Base-by-base conservation (phyloP, 2,888 invertebrate genomes). In the Thera britannica region DNA sequence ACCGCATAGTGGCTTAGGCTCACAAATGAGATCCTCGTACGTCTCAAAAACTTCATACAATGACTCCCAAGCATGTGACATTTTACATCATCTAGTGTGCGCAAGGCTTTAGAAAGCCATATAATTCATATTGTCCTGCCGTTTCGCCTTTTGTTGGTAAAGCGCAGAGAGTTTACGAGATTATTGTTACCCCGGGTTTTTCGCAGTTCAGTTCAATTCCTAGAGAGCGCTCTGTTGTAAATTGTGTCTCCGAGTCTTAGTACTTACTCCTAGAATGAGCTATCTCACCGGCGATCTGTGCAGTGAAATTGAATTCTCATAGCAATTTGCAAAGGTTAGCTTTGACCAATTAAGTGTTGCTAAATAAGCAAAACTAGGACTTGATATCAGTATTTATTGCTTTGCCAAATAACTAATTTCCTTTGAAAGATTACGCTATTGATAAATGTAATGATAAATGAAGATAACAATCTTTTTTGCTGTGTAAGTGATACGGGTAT, bases 331-430 rank as follows among this genome's bases (percentile, higher is more conserved):
- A 78, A 82, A 81, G 79, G 82, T 80, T 80, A 80, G 75, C 72
- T 80, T 74, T 77, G 77, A 76, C 78, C 83, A 85, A 87, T 87
- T 84, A 85, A 77, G 68, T 73, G 72, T 83, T 82, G 75, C 75
- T 77, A 81, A 83, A 84, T 79, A 77, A 77, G 76, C 72, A 72
- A 75, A 79, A 77, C 75, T 75, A 64, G 74, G 62, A 75, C 74
- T 69, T 67, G 78, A 79, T 81, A 80, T 75, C 72, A 71, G 70
- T 65, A 62, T 63, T 68, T 65, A 65, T 62, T 69, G 72, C 73
- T 12, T 35, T 60, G 60, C 62, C 70, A 67, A 74, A 73, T 70
- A 72, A 61, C 70, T 67, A 55, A 72, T 74, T 72, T 73, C 71
- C 74, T 70, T 51, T 41, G 9, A 63, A 55, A 67, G 59, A 68